These are phyloP conservation scores for Platycercus adscitus DNA, from an alignment of 2,113 vertebrate species.

Conservation along the genomic window DNA sequence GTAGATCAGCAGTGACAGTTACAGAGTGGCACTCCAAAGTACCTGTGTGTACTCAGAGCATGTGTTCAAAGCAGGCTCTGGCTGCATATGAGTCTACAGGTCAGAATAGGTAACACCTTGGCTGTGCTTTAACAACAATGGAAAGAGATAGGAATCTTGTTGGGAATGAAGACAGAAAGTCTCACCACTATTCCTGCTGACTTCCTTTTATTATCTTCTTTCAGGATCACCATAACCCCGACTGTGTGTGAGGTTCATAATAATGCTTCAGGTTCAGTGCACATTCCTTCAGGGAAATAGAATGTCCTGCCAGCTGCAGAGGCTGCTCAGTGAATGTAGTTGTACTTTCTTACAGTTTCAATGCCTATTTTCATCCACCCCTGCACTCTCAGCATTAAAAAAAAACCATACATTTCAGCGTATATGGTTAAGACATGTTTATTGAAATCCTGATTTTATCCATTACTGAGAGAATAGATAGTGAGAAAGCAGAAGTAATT, in stretches of 20 bases:
- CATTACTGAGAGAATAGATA: neutral
- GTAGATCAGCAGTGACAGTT: neutral
- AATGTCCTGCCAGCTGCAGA: neutral
- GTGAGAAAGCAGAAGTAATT: neutral
- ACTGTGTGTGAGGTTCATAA: neutral
- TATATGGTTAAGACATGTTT: neutral
- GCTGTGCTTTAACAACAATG: neutral
- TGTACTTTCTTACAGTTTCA: neutral
- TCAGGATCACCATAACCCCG: neutral
- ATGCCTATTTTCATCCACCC: neutral
- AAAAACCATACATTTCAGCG: neutral
- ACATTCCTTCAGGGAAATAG: neutral
- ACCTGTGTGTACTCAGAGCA: neutral
- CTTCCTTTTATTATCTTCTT: neutral
- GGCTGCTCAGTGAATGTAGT: neutral
- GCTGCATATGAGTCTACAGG: fast-evolving
- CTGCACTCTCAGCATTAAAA: neutral
- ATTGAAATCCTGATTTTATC: neutral
- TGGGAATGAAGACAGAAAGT: neutral
- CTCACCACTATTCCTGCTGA: neutral
- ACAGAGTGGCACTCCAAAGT: neutral
- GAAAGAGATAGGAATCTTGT: neutral
- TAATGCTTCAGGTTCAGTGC: neutral
- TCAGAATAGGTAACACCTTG: neutral
- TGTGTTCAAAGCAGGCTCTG: neutral